phyloP scores from a whole-genome alignment of 1,140 invertebrate species.

The Megathymus violae region DNA sequence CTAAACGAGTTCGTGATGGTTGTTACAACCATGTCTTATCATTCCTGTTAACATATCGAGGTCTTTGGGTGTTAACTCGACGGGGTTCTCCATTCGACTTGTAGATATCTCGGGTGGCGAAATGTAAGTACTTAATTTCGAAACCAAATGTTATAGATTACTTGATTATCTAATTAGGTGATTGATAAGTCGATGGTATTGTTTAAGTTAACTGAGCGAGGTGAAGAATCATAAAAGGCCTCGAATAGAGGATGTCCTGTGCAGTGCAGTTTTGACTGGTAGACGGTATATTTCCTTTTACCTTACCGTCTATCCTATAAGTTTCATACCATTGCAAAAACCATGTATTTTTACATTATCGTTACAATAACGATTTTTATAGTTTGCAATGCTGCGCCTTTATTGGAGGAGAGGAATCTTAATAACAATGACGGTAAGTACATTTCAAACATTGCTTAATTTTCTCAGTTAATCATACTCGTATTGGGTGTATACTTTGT shows the following conservation, averaged over 20 bases:
- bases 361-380: slow-evolving; percentile 22
- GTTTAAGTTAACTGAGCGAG: slow-evolving; percentile 33
- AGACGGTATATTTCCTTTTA: slow-evolving; percentile 4
- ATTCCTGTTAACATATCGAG: slow-evolving; percentile 19
- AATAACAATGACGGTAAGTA: slow-evolving; percentile 17
- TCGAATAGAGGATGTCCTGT: slow-evolving; percentile 15
- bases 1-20: slow-evolving; percentile 7
- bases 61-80: slow-evolving; percentile 43
- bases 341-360: neutral
- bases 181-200: slow-evolving; percentile 54
- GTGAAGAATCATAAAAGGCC: slow-evolving; percentile 41
- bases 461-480: too few relatives aligned
- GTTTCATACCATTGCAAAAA: neutral
- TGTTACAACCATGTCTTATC: slow-evolving; percentile 17
- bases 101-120: slow-evolving; percentile 50
- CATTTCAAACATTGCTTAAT: neutral
- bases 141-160: slow-evolving; percentile 48
- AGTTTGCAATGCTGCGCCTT: slow-evolving; percentile 35
- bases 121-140: slow-evolving; percentile 49
- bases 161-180: slow-evolving; percentile 67
- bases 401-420: slow-evolving; percentile 19
- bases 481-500: too few relatives aligned
- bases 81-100: slow-evolving; percentile 39
- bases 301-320: too few relatives aligned
- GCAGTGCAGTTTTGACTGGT: slow-evolving; percentile 28